phyloP scores from a whole-genome alignment of 1,140 invertebrate species.

The Philotrypesis tridentata region DNA sequence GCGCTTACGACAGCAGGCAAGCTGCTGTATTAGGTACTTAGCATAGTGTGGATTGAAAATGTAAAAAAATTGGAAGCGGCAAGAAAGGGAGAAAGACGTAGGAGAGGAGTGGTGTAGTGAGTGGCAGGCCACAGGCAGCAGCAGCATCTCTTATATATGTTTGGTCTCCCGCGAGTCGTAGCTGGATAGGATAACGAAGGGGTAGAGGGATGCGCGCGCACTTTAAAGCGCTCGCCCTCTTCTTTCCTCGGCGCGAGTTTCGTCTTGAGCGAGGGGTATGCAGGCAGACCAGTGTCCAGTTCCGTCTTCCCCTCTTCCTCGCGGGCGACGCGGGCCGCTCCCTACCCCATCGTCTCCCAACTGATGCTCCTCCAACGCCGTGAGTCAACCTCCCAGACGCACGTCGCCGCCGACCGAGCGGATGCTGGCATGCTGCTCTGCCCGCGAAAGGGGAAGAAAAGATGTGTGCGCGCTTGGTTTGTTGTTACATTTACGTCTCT shows the following conservation, averaged over 20 bases:
- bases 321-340: too few species aligned
- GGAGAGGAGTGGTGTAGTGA: too few species aligned
- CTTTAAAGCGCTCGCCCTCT: slow-evolving; percentile 26
- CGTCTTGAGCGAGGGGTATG: slow-evolving; percentile 33
- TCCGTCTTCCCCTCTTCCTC: slow-evolving; percentile 40
- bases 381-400: background rate
- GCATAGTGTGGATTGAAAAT: too few species aligned
- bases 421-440: background rate
- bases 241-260: background rate
- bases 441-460: background rate
- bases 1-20: too few species aligned
- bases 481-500: slow-evolving; percentile 4
- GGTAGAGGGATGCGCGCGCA: slow-evolving; percentile 58
- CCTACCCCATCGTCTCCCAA: background rate
- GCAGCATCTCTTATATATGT: background rate
- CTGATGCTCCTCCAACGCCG: background rate
- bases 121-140: background rate
- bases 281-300: slow-evolving; percentile 62
- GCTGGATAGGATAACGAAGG: slow-evolving; percentile 51
- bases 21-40: too few species aligned
- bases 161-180: background rate
- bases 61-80: too few species aligned
- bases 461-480: background rate
- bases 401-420: background rate
- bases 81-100: too few species aligned